Evolutionary conservation across 2,888 invertebrate genomes (phyloP).

Genomic region (Drosophila pseudotalamancana): DNA sequence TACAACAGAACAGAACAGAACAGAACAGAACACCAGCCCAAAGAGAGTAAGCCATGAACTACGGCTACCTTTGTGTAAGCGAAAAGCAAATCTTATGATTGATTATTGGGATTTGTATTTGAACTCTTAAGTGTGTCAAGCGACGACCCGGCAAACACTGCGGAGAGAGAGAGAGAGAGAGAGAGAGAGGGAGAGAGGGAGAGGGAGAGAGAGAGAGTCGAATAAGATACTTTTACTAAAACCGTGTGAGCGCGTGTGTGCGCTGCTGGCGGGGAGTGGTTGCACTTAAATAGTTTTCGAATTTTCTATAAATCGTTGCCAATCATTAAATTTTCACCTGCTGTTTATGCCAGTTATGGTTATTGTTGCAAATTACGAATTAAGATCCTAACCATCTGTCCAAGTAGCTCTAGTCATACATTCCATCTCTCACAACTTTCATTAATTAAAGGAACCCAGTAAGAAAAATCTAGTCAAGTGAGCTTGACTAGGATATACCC

Average conservation of each 20-base stretch:
- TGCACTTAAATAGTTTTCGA: conserved; percentile 9
- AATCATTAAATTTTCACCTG: background rate
- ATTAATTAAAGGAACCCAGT: too few species aligned
- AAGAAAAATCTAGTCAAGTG: too few species aligned
- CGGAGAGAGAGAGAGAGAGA: too few species aligned
- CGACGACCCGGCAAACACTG: conserved; percentile 5
- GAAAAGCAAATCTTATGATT: conserved; percentile 33
- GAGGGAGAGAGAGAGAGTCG: too few species aligned
- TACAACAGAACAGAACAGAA: conserved; percentile 13
- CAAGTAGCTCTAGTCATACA: background rate
- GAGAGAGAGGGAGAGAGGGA: too few species aligned
- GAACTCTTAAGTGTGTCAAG: conserved; percentile 38
- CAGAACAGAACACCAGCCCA: conserved; percentile 1
- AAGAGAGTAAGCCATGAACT: background rate
- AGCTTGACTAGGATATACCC: too few species aligned
- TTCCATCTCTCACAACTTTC: too few species aligned
- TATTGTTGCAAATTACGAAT: background rate
- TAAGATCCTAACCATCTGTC: background rate
- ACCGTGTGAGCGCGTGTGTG: too few species aligned
- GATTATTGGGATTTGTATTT: conserved; percentile 32
- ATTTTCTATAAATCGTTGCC: background rate
- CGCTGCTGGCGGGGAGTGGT: too few species aligned
- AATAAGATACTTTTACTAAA: too few species aligned
- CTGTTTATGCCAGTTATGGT: background rate
- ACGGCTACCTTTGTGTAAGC: background rate